Evolutionary conservation across 2,888 invertebrate species (phyloP).

Genomic region (Lysandra bellargus): DNA sequence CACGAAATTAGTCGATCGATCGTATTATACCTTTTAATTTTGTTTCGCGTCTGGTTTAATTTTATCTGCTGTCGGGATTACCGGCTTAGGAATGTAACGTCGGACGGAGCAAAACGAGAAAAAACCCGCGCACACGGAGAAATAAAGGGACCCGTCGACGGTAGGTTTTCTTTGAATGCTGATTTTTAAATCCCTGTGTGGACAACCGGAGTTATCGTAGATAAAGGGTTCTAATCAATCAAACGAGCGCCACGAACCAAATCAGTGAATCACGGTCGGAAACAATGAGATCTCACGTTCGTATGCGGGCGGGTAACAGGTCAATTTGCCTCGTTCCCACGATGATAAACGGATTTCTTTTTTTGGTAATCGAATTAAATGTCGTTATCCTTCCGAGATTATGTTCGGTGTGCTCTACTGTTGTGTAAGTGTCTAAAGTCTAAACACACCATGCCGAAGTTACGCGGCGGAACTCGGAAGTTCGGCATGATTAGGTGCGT

Average conservation of each 20-base stretch:
- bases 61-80: slow-evolving; percentile 79
- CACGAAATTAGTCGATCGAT: slow-evolving; percentile 77
- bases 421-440: too few species aligned
- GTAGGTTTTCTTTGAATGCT: slow-evolving; percentile 74
- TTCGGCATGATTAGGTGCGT: too few species aligned
- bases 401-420: neutral
- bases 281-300: slow-evolving; percentile 75
- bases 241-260: slow-evolving; percentile 66
- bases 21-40: slow-evolving; percentile 78
- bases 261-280: slow-evolving; percentile 68
- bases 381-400: slow-evolving; percentile 45
- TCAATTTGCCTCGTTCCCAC: slow-evolving; percentile 75
- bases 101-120: slow-evolving; percentile 70
- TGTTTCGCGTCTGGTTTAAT: slow-evolving; percentile 80
- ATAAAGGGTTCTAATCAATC: slow-evolving; percentile 67
- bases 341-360: slow-evolving; percentile 64
- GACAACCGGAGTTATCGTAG: slow-evolving; percentile 34
- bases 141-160: slow-evolving; percentile 74
- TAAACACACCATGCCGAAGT: too few species aligned
- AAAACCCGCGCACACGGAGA: slow-evolving; percentile 74
- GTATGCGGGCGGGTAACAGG: slow-evolving; percentile 76
- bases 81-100: slow-evolving; percentile 79
- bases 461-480: too few species aligned
- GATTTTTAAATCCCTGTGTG: slow-evolving; percentile 54
- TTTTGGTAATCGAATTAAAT: slow-evolving; percentile 51